phyloP scores from a whole-genome alignment of 2,888 invertebrate species.

The Phyto melanocephala region DNA sequence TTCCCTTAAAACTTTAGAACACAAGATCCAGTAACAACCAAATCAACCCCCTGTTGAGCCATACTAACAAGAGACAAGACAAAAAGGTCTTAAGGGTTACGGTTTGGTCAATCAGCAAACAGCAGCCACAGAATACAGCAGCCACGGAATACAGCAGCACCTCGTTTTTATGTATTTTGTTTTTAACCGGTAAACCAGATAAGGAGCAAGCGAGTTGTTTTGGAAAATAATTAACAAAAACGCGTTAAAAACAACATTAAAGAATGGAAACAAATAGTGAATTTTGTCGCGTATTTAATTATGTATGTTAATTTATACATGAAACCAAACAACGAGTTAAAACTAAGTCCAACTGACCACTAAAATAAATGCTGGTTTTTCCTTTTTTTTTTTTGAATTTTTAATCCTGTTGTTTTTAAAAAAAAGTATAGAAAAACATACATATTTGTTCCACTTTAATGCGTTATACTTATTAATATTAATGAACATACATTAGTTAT shows the following conservation, averaged over 20 bases:
- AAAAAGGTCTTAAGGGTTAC: conserved; percentile 59
- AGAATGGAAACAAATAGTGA: conserved; percentile 1
- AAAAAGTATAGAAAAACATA: not conserved
- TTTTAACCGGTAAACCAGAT: not conserved
- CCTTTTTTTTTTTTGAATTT: not conserved
- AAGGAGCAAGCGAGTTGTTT: not conserved
- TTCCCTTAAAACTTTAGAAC: not conserved
- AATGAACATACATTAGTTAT: not conserved
- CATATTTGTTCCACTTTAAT: not conserved
- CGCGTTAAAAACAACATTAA: conserved; percentile 19
- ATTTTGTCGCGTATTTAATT: conserved; percentile 54
- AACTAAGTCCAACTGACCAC: conserved; percentile 42
- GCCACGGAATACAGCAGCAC: conserved; percentile 19
- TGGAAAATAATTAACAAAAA: conserved; percentile 48
- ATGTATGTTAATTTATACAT: conserved; percentile 54
- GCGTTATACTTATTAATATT: not conserved
- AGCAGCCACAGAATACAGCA: conserved; percentile 41
- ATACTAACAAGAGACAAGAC: conserved; percentile 15
- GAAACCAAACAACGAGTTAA: conserved; percentile 3
- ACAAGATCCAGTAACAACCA: conserved; percentile 17
- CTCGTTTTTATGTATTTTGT: conserved; percentile 14
- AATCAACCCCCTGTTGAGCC: conserved; percentile 46
- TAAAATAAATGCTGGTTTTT: conserved; percentile 33
- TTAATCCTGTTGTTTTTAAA: conserved; percentile 46
- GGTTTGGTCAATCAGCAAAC: conserved; percentile 55